Base-by-base conservation (phyloP, 2,797 vertebrate species). In the Ctenopoma multispine region DNA sequence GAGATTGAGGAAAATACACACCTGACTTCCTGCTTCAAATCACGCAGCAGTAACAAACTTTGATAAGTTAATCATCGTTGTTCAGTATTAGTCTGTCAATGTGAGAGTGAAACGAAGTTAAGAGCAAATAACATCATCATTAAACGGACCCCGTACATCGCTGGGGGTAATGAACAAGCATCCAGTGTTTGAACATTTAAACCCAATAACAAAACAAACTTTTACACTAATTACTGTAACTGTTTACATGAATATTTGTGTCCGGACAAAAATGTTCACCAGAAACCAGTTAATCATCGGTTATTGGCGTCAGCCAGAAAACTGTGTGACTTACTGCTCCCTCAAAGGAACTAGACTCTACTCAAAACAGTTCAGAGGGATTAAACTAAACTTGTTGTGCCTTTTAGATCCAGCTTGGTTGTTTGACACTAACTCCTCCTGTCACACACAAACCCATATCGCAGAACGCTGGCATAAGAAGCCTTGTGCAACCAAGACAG, bases 381-480 rank as follows among this genome's bases (percentile, higher is more conserved):
- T 82, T 69, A 58, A 77, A 77, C 36, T 54, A 31, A 81, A 85
- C 53, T 56, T 62, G 63, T 43, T 54, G 56, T 49, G 57, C 54
- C n/a, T 75, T 84, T 80, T 64, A 65, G 63, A 55, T 55, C 38
- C 66, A 63, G 24, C 40, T 54, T 63, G 31, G 75, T 76, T 75
- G 62, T 69, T 69, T 54, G 68, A 59, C 61, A 24, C 65, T 27
- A 43, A 66, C 63, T 71, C 47, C 18, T 20, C 34, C 64, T 48
- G 58, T 57, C 79, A 61, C 57, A 49, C 50, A 12, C 41, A 53
- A 36, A 7, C 36, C 7, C 40, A 5, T 41, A 57, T 65, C 50
- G 18, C 27, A 12, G 43, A 48, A 0, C 11, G 46, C 3, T 40
- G 72, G 56, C 49, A 44, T 4, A 8, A 12, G 18, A 66, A 48